These are phyloP conservation scores for Lottia gigantea DNA, from an alignment of 2,888 invertebrate species.

Conservation along the genomic window DNA sequence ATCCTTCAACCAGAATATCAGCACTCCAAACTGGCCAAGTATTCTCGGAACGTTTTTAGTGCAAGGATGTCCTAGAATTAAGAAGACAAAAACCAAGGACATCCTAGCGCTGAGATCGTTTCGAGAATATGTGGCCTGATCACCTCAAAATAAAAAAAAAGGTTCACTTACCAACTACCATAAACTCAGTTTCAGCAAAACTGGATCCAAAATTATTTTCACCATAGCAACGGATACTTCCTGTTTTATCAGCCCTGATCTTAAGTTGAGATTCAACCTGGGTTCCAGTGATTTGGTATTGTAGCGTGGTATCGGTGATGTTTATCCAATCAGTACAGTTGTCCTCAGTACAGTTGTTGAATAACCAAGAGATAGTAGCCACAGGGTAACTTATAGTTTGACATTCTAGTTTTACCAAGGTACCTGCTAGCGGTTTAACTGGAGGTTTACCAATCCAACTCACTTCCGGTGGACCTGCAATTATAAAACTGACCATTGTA, in stretches of 20 bases:
- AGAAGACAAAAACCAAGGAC: too few relatives aligned
- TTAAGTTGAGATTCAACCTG: not conserved
- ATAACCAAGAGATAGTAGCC: conserved; percentile 37
- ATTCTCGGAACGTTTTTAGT: too few relatives aligned
- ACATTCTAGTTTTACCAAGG: conserved; percentile 30
- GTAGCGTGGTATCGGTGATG: not conserved
- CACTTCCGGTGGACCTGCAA: conserved; percentile 39
- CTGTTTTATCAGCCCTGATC: conserved; percentile 14
- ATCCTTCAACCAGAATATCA: too few relatives aligned
- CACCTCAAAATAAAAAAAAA: not conserved
- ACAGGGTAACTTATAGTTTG: conserved; percentile 24
- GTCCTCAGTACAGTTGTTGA: conserved; percentile 31
- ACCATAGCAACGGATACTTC: conserved; percentile 22
- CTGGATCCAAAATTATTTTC: conserved; percentile 20
- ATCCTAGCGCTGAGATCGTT: too few relatives aligned
- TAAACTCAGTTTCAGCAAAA: conserved; percentile 14
- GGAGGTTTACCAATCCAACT: conserved; percentile 24
- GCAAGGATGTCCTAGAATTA: too few relatives aligned
- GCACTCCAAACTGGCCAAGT: too few relatives aligned
- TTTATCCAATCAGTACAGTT: conserved; percentile 23
- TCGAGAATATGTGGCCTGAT: too few relatives aligned
- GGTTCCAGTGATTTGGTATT: not conserved
- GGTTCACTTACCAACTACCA: conserved; percentile 20
- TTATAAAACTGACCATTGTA: not conserved
- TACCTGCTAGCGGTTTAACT: conserved; percentile 31